Conservation (phyloP, 2,113 vertebrate species). For the Dermatemys mawii region DNA sequence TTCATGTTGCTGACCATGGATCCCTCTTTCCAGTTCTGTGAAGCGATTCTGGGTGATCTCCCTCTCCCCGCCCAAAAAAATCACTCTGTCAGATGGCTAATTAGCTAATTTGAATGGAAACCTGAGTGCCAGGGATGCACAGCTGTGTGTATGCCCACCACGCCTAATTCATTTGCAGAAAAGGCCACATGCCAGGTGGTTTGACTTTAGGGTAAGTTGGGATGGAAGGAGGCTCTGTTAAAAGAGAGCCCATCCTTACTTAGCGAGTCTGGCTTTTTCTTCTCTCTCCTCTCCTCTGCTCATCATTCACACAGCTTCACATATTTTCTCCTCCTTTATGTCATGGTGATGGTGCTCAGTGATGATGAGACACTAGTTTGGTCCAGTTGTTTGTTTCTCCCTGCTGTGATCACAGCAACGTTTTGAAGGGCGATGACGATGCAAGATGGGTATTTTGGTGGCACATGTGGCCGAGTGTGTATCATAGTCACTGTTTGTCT, state of each 20-base stretch:
- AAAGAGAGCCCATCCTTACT: background rate
- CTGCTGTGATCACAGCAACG: background rate
- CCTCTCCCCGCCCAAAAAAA: background rate
- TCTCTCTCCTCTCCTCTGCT: background rate
- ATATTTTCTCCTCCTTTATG: background rate
- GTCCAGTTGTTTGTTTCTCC: background rate
- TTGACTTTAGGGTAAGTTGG: background rate
- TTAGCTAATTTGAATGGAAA: background rate
- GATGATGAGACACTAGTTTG: background rate
- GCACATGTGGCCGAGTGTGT: background rate
- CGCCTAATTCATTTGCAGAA: background rate
- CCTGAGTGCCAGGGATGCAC: background rate
- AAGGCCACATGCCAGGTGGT: background rate
- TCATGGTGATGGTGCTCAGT: background rate
- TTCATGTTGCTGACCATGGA: background rate
- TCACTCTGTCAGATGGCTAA: background rate
- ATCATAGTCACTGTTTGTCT: background rate
- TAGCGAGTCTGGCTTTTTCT: accelerated
- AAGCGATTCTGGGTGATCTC: background rate
- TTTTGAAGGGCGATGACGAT: background rate
- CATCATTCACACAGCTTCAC: background rate
- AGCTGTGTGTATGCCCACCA: background rate
- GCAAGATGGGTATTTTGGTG: background rate
- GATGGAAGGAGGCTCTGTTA: background rate
- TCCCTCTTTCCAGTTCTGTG: background rate